phyloP scores from a whole-genome alignment of 2,797 vertebrate species.

The Philypnodon macrostomus region DNA sequence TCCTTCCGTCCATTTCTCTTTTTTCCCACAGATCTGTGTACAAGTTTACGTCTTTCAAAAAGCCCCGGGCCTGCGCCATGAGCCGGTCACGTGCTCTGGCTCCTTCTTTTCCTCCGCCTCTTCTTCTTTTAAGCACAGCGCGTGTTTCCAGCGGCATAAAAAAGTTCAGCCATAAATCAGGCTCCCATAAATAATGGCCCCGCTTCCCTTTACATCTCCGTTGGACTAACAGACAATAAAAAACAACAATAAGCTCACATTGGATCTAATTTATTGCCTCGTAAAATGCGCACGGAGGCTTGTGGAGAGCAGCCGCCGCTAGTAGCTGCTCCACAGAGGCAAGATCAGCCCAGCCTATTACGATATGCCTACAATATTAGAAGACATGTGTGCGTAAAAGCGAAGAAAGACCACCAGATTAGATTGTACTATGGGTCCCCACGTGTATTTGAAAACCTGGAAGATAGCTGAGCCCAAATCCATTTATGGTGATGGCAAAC shows the following conservation, averaged over 20 bases:
- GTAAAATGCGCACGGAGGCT: constrained; percentile 59
- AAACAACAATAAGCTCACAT: constrained; percentile 73
- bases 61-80: constrained; percentile 22
- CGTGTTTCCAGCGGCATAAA: constrained; percentile 41
- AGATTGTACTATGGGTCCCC: too few species aligned
- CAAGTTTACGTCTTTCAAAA: constrained; percentile 35
- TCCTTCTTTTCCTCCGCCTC: background rate
- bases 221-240: constrained; percentile 75
- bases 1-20: background rate
- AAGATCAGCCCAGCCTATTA: background rate
- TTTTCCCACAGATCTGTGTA: background rate
- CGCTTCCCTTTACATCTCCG: constrained; percentile 70
- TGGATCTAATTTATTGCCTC: constrained; percentile 75
- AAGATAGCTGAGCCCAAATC: too few species aligned
- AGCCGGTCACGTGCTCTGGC: constrained; percentile 38
- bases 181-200: constrained; percentile 67
- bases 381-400: background rate
- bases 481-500: too few species aligned
- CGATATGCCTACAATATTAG: too few species aligned
- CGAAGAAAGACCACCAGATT: background rate
- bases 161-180: constrained; percentile 70
- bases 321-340: constrained; percentile 13
- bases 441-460: too few species aligned
- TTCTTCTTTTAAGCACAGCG: constrained; percentile 9
- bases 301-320: constrained; percentile 10